Evolutionary conservation across 2,113 vertebrate genomes (phyloP).

Genomic region (Cathartes aura): DNA sequence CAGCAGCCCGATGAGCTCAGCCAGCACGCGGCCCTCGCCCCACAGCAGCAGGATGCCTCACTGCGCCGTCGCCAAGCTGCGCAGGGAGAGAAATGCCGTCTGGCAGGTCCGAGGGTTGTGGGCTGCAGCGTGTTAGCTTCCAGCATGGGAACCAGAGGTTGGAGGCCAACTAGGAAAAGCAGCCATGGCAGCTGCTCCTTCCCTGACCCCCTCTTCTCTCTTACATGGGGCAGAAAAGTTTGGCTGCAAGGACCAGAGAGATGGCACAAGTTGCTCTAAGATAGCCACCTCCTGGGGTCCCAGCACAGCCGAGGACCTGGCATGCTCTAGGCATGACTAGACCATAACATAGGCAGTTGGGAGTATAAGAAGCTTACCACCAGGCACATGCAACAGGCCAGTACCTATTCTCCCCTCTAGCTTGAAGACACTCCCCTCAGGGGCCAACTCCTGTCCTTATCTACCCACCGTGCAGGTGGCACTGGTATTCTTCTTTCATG

Average conservation of each 20-base stretch:
- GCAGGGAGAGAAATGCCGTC: background rate
- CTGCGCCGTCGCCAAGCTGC: fast-evolving
- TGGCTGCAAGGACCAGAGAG: background rate
- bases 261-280: background rate
- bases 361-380: background rate
- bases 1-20: constrained; percentile 38
- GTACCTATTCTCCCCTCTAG: background rate
- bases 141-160: fast-evolving
- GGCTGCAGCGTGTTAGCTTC: background rate
- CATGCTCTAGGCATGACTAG: background rate
- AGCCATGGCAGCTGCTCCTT: background rate
- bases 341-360: background rate
- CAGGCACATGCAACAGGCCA: background rate
- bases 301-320: background rate
- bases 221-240: background rate
- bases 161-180: background rate
- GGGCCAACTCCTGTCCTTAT: background rate
- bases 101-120: background rate
- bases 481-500: background rate
- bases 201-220: background rate
- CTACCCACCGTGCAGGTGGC: background rate
- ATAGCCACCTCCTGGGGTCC: background rate
- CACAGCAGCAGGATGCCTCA: background rate
- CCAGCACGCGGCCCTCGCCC: background rate
- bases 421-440: background rate